Evolutionary conservation across 2,888 invertebrate species (phyloP).

Genomic region (Rosalia funebris): DNA sequence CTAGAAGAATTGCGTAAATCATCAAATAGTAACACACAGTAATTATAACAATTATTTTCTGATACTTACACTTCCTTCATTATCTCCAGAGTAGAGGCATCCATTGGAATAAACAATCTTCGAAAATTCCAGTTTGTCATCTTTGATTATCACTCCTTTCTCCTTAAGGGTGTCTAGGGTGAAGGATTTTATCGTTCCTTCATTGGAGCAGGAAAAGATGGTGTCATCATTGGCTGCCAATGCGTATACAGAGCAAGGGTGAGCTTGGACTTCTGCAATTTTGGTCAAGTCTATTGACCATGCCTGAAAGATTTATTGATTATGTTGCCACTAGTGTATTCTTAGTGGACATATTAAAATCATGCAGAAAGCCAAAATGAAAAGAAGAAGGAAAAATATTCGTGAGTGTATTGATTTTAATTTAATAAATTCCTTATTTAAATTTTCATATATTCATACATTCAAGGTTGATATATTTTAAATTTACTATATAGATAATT

Average conservation of each 20-base stretch:
- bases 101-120: slow-evolving; percentile 60
- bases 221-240: slow-evolving; percentile 67
- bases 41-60: too few species aligned
- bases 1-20: too few species aligned
- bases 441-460: too few species aligned
- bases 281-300: slow-evolving; percentile 65
- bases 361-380: too few species aligned
- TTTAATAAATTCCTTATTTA: too few species aligned
- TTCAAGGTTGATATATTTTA: too few species aligned
- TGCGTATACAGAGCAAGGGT: slow-evolving; percentile 71
- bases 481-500: too few species aligned
- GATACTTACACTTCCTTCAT: slow-evolving; percentile 71
- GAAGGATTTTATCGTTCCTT: slow-evolving; percentile 72
- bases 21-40: too few species aligned
- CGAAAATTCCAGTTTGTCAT: slow-evolving; percentile 64
- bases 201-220: slow-evolving; percentile 72
- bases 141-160: slow-evolving; percentile 54
- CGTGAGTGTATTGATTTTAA: too few species aligned
- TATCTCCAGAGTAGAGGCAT: slow-evolving; percentile 70
- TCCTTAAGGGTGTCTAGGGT: slow-evolving; percentile 62
- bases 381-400: too few species aligned
- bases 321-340: neutral
- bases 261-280: slow-evolving; percentile 66
- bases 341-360: neutral
- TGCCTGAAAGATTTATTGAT: slow-evolving; percentile 55